phyloP scores from a whole-genome alignment of 2,113 vertebrate species.

The Lepisosteus oculatus region DNA sequence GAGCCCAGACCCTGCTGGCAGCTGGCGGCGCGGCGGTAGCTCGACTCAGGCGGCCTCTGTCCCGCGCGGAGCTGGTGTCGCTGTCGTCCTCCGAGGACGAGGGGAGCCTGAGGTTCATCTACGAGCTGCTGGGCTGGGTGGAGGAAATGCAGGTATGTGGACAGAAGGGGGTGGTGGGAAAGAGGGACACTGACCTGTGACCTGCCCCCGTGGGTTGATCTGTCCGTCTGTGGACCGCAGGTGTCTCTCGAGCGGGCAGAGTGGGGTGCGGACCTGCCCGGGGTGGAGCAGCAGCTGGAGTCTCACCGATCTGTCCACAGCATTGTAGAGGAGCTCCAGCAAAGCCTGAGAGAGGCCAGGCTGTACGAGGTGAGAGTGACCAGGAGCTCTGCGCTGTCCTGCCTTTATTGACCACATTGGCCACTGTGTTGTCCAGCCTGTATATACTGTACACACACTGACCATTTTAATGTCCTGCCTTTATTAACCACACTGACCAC shows the following conservation, averaged over 20 bases:
- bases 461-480: no score
- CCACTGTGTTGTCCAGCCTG: not conserved
- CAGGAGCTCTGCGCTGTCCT: no score
- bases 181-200: not conserved
- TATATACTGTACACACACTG: not conserved
- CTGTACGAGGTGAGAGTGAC: constrained; percentile 71
- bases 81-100: constrained; percentile 94
- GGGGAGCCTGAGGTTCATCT: constrained; percentile 91
- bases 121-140: constrained; percentile 95
- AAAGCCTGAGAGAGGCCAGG: constrained; percentile 84
- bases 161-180: not conserved
- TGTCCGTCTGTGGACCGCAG: constrained; percentile 49
- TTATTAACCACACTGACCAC: no score
- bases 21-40: constrained; percentile 66
- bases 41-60: constrained; percentile 85
- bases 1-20: constrained; percentile 60
- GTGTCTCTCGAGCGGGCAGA: constrained; percentile 86
- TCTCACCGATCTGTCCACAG: constrained; percentile 77
- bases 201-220: not conserved
- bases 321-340: constrained; percentile 83
- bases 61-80: constrained; percentile 83
- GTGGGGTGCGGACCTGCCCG: constrained; percentile 89
- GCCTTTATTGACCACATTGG: not conserved
- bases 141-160: constrained; percentile 87
- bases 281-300: constrained; percentile 85